A percentile compares a stretch with the other conserved stretches of the same genome.
phyloP scores from a whole-genome alignment of 2,113 vertebrate genomes.

The Vombatus ursinus region DNA sequence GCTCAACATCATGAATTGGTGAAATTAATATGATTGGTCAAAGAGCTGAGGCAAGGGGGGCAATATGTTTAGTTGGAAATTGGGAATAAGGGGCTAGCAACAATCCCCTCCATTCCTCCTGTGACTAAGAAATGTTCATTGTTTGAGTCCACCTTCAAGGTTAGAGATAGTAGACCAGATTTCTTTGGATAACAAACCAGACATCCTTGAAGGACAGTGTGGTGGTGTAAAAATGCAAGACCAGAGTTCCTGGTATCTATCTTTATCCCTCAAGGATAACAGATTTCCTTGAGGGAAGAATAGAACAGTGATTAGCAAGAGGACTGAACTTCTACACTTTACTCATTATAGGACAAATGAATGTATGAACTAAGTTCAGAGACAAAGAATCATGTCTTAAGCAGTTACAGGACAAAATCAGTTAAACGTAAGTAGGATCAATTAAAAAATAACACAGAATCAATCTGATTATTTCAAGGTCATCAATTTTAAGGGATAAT shows the following conservation, averaged over 20 bases:
- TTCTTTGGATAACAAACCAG: background rate
- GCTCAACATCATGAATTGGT: background rate
- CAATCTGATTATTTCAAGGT: background rate
- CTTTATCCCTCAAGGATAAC: background rate
- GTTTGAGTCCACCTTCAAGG: background rate
- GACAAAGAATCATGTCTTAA: background rate
- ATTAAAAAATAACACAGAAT: background rate
- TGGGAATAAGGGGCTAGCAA: background rate
- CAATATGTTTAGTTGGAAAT: background rate
- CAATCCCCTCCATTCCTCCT: background rate
- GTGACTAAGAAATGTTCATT: background rate
- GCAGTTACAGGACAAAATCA: background rate
- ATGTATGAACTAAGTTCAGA: background rate
- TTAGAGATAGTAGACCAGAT: background rate
- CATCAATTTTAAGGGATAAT: conserved; percentile 30
- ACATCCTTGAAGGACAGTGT: background rate
- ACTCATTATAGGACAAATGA: background rate
- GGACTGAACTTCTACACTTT: background rate
- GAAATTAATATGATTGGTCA: background rate
- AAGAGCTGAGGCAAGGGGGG: background rate
- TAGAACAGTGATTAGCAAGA: background rate
- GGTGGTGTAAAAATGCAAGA: background rate
- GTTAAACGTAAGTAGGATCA: background rate
- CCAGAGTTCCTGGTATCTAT: background rate
- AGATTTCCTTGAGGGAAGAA: background rate